Percentiles rank a stretch among this genome's conserved stretches.
Conservation (phyloP, 2,888 invertebrate species). For the Cosmorhoe ocellata region DNA sequence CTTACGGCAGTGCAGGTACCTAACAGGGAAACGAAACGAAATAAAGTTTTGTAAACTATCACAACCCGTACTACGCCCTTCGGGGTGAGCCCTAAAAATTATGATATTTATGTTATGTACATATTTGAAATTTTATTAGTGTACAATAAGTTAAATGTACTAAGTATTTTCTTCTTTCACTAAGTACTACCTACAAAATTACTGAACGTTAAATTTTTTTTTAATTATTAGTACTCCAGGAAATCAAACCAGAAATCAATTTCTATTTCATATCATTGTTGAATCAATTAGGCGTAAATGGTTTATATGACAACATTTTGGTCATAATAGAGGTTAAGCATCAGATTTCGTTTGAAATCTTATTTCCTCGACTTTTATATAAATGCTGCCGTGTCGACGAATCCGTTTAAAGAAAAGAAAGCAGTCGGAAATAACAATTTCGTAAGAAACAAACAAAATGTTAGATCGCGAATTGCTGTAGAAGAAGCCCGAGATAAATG, state of each 20-base stretch:
- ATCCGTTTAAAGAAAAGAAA: conserved; percentile 76
- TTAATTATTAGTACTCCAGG: neutral
- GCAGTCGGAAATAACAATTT: conserved; percentile 80
- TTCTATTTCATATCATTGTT: conserved; percentile 16
- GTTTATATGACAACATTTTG: conserved; percentile 57
- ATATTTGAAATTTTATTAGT: no score
- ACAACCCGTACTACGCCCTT: no score
- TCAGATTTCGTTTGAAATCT: conserved; percentile 61
- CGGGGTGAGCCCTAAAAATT: no score
- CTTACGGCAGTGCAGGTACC: no score
- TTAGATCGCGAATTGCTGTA: conserved; percentile 70
- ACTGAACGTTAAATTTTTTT: no score
- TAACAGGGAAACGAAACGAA: no score
- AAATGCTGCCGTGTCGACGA: conserved; percentile 66
- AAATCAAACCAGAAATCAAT: conserved; percentile 13
- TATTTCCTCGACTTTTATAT: conserved; percentile 74
- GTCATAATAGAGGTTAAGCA: conserved; percentile 64
- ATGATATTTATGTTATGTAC: no score
- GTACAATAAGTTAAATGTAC: no score
- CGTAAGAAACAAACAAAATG: conserved; percentile 78
- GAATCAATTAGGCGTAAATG: conserved; percentile 42
- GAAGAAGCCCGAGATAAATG: conserved; percentile 74
- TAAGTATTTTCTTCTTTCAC: no score
- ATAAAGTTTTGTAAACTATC: no score
- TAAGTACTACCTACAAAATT: no score